Conservation (phyloP, 2,113 vertebrate species). For the Forbesichthys papilliferus region DNA sequence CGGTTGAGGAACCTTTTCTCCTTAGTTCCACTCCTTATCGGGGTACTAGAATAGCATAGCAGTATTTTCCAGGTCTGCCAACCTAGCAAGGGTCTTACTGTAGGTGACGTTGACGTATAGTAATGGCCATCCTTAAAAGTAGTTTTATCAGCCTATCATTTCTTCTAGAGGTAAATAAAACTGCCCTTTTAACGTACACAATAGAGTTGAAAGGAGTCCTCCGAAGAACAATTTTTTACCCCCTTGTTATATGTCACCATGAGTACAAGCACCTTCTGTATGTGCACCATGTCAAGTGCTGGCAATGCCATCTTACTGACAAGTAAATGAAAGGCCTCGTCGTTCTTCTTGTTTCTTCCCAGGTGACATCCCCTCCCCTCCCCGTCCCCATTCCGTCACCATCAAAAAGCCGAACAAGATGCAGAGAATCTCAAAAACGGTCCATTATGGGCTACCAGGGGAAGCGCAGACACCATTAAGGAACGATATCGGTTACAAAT, state of each 20-base stretch:
- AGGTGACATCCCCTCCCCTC: constrained; percentile 62
- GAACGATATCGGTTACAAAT: constrained; percentile 77
- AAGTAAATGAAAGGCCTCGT: constrained; percentile 74
- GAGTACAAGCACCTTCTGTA: constrained; percentile 54
- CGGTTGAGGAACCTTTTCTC: constrained; percentile 2
- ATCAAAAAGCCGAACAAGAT: constrained; percentile 70
- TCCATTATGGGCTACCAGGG: constrained; percentile 76
- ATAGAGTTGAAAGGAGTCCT: constrained; percentile 35
- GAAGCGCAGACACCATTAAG: constrained; percentile 75
- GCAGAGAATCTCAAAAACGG: constrained; percentile 71
- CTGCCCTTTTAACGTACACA: constrained; percentile 13
- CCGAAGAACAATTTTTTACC: constrained; percentile 49
- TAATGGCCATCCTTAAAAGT: constrained; percentile 5
- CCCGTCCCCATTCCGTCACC: constrained; percentile 79
- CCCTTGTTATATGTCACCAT: constrained; percentile 53
- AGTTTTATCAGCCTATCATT: too few species aligned
- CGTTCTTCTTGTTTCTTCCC: constrained; percentile 73
- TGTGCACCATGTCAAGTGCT: constrained; percentile 65
- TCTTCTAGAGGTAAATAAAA: neutral
- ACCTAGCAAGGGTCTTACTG: neutral
- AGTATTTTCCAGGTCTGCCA: neutral
- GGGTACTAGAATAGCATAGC: too few species aligned
- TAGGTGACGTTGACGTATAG: constrained; percentile 2
- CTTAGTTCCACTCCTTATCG: neutral
- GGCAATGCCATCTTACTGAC: constrained; percentile 64